Percentiles rank a stretch among this genome's conserved stretches.
Conservation (phyloP, 1,140 invertebrate species). For the Heliothis virescens region DNA sequence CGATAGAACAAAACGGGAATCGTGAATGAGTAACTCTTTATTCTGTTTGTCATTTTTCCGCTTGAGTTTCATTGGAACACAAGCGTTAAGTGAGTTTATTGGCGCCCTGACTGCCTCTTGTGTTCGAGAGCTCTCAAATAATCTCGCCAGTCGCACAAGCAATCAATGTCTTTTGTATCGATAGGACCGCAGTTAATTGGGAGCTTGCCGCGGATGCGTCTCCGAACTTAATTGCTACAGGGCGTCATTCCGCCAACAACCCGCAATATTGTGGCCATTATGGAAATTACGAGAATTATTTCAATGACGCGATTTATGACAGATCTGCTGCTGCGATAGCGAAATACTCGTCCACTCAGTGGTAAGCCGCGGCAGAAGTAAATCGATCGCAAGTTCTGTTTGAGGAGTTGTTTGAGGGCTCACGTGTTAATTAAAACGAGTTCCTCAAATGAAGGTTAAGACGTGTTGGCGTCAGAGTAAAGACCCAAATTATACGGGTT, state of each 20-base stretch:
- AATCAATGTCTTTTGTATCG: conserved; percentile 44
- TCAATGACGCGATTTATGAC: conserved; percentile 34
- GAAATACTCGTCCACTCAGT: conserved; percentile 5
- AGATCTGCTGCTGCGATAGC: conserved; percentile 5
- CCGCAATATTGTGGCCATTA: conserved; percentile 15
- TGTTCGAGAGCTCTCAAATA: background rate
- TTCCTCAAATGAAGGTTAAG: conserved; percentile 8
- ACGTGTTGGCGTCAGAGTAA: background rate
- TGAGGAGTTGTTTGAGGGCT: background rate
- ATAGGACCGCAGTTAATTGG: conserved; percentile 40
- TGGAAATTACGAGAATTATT: conserved; percentile 25
- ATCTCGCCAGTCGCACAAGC: conserved; percentile 1
- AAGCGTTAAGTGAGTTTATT: conserved; percentile 11
- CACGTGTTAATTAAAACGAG: conserved; percentile 23
- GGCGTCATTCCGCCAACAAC: conserved; percentile 27
- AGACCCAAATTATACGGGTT: conserved; percentile 9
- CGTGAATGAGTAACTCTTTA: conserved; percentile 19
- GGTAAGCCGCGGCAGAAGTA: conserved; percentile 3
- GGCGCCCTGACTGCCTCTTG: background rate
- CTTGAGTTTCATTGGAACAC: conserved; percentile 6
- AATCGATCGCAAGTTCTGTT: conserved; percentile 15
- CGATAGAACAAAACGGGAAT: conserved; percentile 1
- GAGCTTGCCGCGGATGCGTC: conserved; percentile 1
- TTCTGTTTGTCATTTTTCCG: conserved; percentile 34
- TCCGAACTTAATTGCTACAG: conserved; percentile 44